Percentiles rank a stretch among this genome's conserved stretches.
Evolutionary conservation across 2,113 vertebrate species (phyloP).

Genomic region (Todiramphus chloris): DNA sequence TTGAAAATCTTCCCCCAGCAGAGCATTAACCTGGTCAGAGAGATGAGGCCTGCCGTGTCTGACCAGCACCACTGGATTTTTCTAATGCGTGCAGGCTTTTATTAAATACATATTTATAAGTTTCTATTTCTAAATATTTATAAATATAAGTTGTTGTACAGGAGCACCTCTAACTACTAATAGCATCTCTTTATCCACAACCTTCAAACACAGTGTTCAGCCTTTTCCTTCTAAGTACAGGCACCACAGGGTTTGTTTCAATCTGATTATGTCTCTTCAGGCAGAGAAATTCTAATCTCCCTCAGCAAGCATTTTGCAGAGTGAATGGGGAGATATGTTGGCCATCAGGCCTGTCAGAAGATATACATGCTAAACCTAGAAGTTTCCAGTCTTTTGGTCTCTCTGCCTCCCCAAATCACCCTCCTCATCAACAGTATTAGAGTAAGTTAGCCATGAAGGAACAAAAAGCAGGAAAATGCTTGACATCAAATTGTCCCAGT

Average conservation of each 20-base stretch:
- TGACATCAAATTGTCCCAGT: not conserved
- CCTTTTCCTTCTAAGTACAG: not conserved
- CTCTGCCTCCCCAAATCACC: not conserved
- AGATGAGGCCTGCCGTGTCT: not conserved
- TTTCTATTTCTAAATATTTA: not conserved
- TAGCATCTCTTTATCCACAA: not conserved
- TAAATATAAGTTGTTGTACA: not conserved
- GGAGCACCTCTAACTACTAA: not conserved
- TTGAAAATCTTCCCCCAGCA: not conserved
- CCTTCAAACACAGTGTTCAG: not conserved
- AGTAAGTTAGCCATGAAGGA: not conserved
- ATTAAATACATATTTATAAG: not conserved
- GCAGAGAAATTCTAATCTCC: conserved; percentile 2
- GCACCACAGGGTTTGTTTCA: not conserved
- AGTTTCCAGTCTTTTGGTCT: not conserved
- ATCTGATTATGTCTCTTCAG: not conserved
- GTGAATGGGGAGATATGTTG: not conserved
- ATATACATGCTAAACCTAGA: not conserved
- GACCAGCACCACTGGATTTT: not conserved
- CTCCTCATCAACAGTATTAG: not conserved
- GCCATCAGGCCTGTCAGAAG: not conserved
- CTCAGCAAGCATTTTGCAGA: not conserved
- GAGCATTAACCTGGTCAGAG: not conserved
- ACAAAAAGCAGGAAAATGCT: conserved; percentile 10
- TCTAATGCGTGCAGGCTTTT: not conserved